Base-by-base conservation (phyloP, 2,888 invertebrate species). In the Dusona sp. region DNA sequence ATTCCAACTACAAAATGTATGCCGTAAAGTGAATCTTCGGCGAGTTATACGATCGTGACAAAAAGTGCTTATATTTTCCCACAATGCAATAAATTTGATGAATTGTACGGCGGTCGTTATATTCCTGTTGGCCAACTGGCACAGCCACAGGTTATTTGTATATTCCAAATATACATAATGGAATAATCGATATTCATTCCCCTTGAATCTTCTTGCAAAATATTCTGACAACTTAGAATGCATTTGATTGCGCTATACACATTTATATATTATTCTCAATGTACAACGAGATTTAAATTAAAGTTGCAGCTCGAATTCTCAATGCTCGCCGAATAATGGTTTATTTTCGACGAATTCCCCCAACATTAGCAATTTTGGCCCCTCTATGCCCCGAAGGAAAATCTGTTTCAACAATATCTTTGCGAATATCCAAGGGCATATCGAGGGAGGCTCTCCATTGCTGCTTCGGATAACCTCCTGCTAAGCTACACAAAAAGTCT, bases 401-500 rank as follows among this genome's bases (percentile, higher is more conserved):
- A 79, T 64, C 38, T 57, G 42, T 80, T 79, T 64, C 29, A 16
- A 16, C 33, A 48, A 64, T 77, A 65, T 85, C 67, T 82, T 78
- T 19, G n/a, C 70, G 67, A 64, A 77, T 25, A n/a, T 61, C 22
- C 8, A 42, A 48, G 54, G 45, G 25, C 11, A 22, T 33, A 25
- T 72, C 45, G 80, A 51, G 75, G 72, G 80, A 51, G 70, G 54
- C 19, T 33, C 48, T 48, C 65, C 36, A 33, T 75, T 67, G 48
- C 73, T n/a, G 65, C n/a, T 29, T 38, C 45, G 48, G 19, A 75
- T 19, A 75, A 70, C 72, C 75, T 45, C 79, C 54, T 38, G 83
- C 74, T 70, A 79, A 82, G 68, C 61, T 82, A 82, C 78, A 74
- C 45, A 75, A 79, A 75, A 72, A 77, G 79, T 79, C 83, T 70